Percentiles rank a stretch among this genome's conserved stretches.
Conservation (phyloP, 1,140 invertebrate genomes). For the Eumeta japonica region DNA sequence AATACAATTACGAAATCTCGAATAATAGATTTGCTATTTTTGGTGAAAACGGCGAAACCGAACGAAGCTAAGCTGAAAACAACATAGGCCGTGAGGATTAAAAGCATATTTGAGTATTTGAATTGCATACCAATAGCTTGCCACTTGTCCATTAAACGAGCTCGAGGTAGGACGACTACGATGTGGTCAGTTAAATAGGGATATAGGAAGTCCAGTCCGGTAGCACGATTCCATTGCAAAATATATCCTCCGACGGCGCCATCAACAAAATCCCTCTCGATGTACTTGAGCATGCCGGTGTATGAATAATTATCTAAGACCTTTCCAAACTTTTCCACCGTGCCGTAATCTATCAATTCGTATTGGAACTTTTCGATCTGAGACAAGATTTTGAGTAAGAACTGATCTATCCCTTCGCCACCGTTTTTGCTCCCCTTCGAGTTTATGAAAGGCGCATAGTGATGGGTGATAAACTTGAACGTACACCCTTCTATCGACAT, state of each 20-base stretch:
- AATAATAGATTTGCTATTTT: conserved; percentile 2
- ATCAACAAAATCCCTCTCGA: conserved; percentile 6
- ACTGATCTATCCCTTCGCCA: conserved; percentile 2
- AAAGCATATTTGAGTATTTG: not conserved
- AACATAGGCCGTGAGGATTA: conserved; percentile 1
- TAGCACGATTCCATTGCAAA: not conserved
- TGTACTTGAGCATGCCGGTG: conserved; percentile 5
- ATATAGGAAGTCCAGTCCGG: conserved; percentile 9
- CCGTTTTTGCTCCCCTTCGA: not conserved
- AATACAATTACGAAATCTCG: conserved; percentile 13
- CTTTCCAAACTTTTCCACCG: conserved; percentile 3
- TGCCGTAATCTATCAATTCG: conserved; percentile 6
- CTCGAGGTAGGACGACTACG: conserved; percentile 6
- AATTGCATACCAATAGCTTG: conserved; percentile 7
- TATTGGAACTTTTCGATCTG: conserved; percentile 5
- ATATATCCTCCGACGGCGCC: conserved; percentile 13
- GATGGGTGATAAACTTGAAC: conserved; percentile 3
- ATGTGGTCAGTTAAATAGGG: conserved; percentile 11
- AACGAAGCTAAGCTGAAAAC: conserved; percentile 2
- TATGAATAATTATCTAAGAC: conserved; percentile 2
- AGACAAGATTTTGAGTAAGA: conserved; percentile 5
- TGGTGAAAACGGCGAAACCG: conserved; percentile 7
- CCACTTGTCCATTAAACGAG: conserved; percentile 8
- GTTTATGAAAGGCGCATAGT: conserved; percentile 9
- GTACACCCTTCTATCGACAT: too few species aligned